Evolutionary conservation across 2,888 invertebrate species (phyloP), one percentile per base, ranked within the genome.

Genomic region (Parnassius apollo): DNA sequence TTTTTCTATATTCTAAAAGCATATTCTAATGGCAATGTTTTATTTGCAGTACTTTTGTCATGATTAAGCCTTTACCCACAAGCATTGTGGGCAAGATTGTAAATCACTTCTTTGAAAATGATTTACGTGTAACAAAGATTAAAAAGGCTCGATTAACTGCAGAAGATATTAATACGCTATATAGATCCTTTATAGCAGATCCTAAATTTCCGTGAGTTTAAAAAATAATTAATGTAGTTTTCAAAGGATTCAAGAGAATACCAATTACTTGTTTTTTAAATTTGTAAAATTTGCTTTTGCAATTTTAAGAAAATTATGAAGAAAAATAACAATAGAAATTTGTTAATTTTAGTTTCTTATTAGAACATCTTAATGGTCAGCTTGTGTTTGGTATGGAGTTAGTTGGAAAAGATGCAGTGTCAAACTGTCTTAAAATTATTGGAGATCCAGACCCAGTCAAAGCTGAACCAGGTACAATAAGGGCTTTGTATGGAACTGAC

Each of bases 11-110:
- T 45, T 50, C 12, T 42, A 35, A 58, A 57, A 42, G 54, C 22
- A 35, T 35, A 50, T 45, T 58, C 52, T 61, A 25, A 57, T 42
- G 11, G 10, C 54, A 52, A 42, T 51, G 13, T 35, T 10, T n/a
- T n/a, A 35, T 55, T 7, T 9, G 55, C 74, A 96, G 96, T 73
- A 96, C 96, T 1, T 95, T 96, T 84, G 94, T 94, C 3, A 84
- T 98, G 69, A 89, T 98, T 9, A 97, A 97, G 82, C 96, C 97
- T 9, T 91, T 94, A 64, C 93, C 94, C 9, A 88, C 95, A 25
- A 88, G 93, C 22, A 93, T 94, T 77, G 91, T 95, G 68, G 97
- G 98, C 0, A 94, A 95, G 74, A 95, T 98, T 61, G 75, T 98
- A 0, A 94, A 93, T 58, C 83, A 93, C 35, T 93, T 98, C 12